Evolutionary conservation across 2,113 vertebrate genomes (phyloP).

Genomic region (Marcusenius ussheri): DNA sequence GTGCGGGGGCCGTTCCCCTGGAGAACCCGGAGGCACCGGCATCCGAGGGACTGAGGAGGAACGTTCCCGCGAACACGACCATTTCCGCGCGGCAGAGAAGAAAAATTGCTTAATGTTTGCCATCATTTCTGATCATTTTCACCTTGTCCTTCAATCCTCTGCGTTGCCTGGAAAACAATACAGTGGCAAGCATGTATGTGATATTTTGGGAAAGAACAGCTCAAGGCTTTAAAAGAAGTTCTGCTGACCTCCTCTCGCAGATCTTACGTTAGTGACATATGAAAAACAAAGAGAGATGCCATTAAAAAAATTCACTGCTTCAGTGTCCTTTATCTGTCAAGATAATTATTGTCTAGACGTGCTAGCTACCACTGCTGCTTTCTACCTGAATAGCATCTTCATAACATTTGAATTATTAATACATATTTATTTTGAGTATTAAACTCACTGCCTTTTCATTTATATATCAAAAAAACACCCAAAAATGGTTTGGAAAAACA

Average conservation of each 20-base stretch:
- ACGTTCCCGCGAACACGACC: not conserved
- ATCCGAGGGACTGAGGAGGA: not conserved
- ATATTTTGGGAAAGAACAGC: constrained; percentile 1
- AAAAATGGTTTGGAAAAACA: not conserved
- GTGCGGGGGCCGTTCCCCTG: not conserved
- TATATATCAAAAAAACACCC: not conserved
- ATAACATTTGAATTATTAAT: not conserved
- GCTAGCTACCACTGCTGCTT: not conserved
- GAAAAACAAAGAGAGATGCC: not conserved
- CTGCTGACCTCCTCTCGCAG: not conserved
- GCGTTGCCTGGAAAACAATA: not conserved
- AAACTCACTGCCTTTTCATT: not conserved
- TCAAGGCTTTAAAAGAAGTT: not conserved
- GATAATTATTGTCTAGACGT: not conserved
- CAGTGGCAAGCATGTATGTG: not conserved
- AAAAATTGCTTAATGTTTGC: not conserved
- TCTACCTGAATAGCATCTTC: not conserved
- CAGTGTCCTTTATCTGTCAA: not conserved
- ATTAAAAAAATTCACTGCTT: not conserved
- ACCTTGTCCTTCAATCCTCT: not conserved
- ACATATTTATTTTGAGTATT: not conserved
- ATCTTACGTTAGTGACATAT: not conserved
- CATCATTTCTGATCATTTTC: not conserved
- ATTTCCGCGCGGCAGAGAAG: not conserved
- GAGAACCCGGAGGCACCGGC: not conserved